Base-by-base conservation (phyloP, 2,888 invertebrate genomes). In the Copidosoma aretas region DNA sequence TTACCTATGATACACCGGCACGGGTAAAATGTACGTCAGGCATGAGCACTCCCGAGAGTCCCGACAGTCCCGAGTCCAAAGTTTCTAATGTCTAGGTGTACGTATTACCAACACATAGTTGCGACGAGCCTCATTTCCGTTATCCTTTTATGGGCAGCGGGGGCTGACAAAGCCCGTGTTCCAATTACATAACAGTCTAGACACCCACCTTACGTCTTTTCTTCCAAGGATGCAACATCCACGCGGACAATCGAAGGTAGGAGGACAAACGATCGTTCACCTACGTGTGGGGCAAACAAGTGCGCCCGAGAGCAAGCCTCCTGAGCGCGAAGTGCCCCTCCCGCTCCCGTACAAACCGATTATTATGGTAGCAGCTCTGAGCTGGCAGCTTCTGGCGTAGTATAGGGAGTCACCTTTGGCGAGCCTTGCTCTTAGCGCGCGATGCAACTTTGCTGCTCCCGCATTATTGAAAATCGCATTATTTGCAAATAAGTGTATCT, bases 161-260 rank as follows among this genome's bases (percentile, higher is more conserved):
- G 79, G 79, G 80, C 79, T 81, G 80, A 73, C 78, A 79, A 78
- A 82, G 80, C 79, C 79, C 79, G 77, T 80, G 81, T 82, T 82
- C 82, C 81, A 81, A 82, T 82, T 82, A 81, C 82, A 81, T 81
- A 81, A 82, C 76, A 75, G 74, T 70, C 72, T 70, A 77, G 73
- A 75, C 75, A 80, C 78, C 80, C 78, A 80, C 79, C 77, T 76
- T 74, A 77, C 74, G 72, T 76, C 72, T 75, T 73, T 71, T 63
- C 43, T 65, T 39, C 68, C 52, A 68, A 79, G 77, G 81, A 81
- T 81, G 81, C 78, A 79, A 78, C 79, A 74, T 71, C 74, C n/a
- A 19, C 77, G 75, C 76, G 74, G 74, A 73, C 82, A 81, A 82
- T 82, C 77, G 79, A 77, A 79, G 74, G 82, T 82, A 80, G 82